Evolutionary conservation across 1,140 invertebrate species (phyloP).

Genomic region (Pseudomyrmex flavicornis): DNA sequence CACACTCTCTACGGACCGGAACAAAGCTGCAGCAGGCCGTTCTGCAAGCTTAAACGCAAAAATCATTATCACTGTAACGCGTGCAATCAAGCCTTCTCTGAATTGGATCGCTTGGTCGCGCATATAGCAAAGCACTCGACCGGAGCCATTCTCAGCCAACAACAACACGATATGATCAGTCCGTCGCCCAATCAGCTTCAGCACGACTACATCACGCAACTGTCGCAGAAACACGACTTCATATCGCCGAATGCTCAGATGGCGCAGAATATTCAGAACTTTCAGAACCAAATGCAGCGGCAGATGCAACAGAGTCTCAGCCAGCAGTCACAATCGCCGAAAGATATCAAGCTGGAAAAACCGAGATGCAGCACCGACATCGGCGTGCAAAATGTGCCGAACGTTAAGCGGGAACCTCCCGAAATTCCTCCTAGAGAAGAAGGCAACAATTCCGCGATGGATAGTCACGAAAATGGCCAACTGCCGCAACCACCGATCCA

Average conservation of each 20-base stretch:
- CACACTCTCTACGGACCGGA: constrained; percentile 86
- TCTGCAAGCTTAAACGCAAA: constrained; percentile 94
- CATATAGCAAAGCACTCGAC: constrained; percentile 90
- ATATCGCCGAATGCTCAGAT: constrained; percentile 81
- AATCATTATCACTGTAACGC: constrained; percentile 94
- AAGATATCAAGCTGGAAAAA: constrained; percentile 80
- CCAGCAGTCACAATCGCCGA: constrained; percentile 73
- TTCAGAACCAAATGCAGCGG: constrained; percentile 83
- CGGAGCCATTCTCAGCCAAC: constrained; percentile 85
- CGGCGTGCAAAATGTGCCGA: constrained; percentile 77
- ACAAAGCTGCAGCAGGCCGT: constrained; percentile 91
- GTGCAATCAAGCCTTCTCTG: constrained; percentile 93
- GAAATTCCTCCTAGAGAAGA: constrained; percentile 66
- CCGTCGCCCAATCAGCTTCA: constrained; percentile 76
- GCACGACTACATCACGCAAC: constrained; percentile 80
- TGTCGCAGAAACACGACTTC: constrained; percentile 83
- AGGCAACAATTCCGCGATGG: constrained; percentile 62
- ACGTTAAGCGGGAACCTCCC: constrained; percentile 76
- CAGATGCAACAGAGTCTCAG: constrained; percentile 82
- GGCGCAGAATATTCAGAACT: constrained; percentile 82
- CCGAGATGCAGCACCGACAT: constrained; percentile 71
- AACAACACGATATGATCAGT: constrained; percentile 79
- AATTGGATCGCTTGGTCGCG: constrained; percentile 88
- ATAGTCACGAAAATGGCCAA: constrained; percentile 79
- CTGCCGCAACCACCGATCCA: constrained; percentile 71